Conservation (phyloP, 2,888 invertebrate species). For the Cyaniris semiargus region DNA sequence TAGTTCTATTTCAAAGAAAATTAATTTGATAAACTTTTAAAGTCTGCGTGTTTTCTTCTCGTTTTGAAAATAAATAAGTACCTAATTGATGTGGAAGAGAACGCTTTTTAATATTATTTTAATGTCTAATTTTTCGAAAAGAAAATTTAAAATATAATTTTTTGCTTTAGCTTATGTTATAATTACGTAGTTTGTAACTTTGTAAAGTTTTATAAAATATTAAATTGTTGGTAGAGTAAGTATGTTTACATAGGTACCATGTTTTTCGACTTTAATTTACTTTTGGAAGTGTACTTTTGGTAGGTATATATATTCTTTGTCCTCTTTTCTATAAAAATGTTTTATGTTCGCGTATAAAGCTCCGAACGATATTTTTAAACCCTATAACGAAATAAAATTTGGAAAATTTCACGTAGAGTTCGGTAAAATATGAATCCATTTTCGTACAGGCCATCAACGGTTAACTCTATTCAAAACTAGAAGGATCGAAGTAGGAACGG, state of each 20-base stretch:
- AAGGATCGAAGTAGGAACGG: slow-evolving; percentile 61
- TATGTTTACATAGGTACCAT: neutral
- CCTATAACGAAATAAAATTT: slow-evolving; percentile 11
- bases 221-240: neutral
- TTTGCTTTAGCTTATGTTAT: neutral
- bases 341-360: neutral
- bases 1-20: too few species aligned
- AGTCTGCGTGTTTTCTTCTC: too few species aligned
- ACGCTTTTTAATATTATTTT: neutral
- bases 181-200: neutral
- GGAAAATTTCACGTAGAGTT: slow-evolving; percentile 1
- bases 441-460: slow-evolving; percentile 35
- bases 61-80: too few species aligned
- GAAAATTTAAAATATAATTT: neutral
- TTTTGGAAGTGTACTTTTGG: too few species aligned
- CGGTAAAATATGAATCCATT: slow-evolving; percentile 27
- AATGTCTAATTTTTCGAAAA: too few species aligned
- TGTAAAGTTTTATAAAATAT: neutral
- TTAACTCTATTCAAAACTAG: slow-evolving; percentile 50
- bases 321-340: slow-evolving; percentile 6
- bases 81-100: neutral
- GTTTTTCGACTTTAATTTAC: neutral
- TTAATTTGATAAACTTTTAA: neutral
- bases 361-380: neutral
- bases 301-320: neutral